These are phyloP conservation scores for Ctenomys sociabilis DNA, from an alignment of 2,113 vertebrate genomes.

Conservation along the genomic window DNA sequence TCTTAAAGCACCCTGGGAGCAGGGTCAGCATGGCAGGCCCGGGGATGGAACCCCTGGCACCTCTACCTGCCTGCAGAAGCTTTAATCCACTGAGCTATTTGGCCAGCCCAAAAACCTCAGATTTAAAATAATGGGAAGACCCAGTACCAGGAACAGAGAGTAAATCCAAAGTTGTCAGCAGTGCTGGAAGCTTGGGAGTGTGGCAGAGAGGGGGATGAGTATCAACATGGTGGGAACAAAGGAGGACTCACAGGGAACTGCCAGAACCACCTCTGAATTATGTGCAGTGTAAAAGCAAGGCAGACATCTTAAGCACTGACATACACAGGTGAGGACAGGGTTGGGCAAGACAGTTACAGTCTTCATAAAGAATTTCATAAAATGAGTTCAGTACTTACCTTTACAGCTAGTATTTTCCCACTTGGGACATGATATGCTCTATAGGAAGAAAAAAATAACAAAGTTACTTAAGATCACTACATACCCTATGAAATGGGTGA, in stretches of 20 bases:
- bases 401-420: constrained; percentile 95
- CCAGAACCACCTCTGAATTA: neutral
- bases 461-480: constrained; percentile 59
- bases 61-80: too few species aligned
- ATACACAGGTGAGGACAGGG: accelerated
- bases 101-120: neutral
- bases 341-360: neutral
- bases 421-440: constrained; percentile 96
- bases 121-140: neutral
- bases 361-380: constrained; percentile 21
- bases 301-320: neutral
- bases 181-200: neutral
- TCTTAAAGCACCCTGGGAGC: too few species aligned
- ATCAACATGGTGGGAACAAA: neutral
- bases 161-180: neutral
- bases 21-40: too few species aligned
- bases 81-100: too few species aligned
- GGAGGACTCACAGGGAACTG: neutral
- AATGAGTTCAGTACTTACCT: constrained; percentile 89
- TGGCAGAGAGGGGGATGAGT: neutral
- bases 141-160: neutral
- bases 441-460: constrained; percentile 68
- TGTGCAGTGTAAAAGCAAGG: neutral
- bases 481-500: constrained; percentile 44
- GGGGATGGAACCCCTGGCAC: too few species aligned